phyloP scores from a whole-genome alignment of 1,140 invertebrate species.

The Megalonaias nervosa region DNA sequence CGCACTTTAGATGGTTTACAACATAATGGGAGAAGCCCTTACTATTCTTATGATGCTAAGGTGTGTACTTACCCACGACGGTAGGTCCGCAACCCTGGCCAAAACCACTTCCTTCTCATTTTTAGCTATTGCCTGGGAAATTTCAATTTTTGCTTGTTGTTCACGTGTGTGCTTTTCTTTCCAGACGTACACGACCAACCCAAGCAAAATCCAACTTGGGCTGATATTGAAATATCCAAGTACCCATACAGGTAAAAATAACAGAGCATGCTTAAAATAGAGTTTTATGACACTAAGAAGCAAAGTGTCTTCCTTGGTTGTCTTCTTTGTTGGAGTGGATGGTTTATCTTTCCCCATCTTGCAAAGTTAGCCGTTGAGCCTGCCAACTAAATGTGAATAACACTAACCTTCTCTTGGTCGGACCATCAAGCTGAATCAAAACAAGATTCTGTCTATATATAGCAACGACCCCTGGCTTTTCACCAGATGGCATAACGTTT shows the following conservation, averaged over 20 bases:
- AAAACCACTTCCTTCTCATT: conserved; percentile 91
- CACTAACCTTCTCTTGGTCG: too few relatives aligned
- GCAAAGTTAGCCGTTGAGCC: too few relatives aligned
- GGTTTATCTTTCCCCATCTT: background rate
- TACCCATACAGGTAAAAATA: conserved; percentile 75
- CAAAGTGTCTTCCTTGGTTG: conserved; percentile 56
- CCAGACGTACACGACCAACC: conserved; percentile 84
- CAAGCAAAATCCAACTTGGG: conserved; percentile 89
- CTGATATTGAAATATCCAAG: conserved; percentile 89
- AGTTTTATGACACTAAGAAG: conserved; percentile 48
- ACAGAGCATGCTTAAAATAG: conserved; percentile 63
- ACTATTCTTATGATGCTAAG: too few relatives aligned
- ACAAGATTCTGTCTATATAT: too few relatives aligned
- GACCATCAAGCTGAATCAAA: too few relatives aligned
- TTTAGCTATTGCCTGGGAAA: conserved; percentile 84
- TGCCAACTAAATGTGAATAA: too few relatives aligned
- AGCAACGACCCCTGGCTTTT: too few relatives aligned
- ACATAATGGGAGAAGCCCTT: too few relatives aligned
- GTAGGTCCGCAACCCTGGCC: conserved; percentile 87
- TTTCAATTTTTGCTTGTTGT: conserved; percentile 81
- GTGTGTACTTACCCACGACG: conserved; percentile 84
- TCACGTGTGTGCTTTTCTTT: conserved; percentile 85
- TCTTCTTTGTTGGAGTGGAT: conserved; percentile 34
- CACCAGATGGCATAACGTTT: too few relatives aligned
- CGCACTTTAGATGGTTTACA: too few relatives aligned